Evolutionary conservation across 2,113 vertebrate species (phyloP).

Genomic region (Motacilla tschutschensis): DNA sequence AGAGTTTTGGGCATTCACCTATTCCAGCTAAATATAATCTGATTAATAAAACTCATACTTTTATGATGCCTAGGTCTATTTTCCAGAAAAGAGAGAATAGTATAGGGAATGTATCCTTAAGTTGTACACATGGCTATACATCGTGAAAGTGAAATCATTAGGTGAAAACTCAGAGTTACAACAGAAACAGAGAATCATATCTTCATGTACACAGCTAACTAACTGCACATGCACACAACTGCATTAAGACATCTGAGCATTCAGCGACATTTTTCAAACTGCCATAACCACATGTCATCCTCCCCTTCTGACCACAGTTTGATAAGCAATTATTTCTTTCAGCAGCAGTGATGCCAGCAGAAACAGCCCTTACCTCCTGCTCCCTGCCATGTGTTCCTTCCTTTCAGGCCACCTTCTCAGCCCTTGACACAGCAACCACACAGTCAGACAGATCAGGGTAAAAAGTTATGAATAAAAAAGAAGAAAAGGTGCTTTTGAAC

Average conservation of each 20-base stretch:
- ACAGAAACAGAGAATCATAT: neutral
- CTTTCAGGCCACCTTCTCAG: neutral
- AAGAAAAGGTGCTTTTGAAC: neutral
- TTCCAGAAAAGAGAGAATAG: neutral
- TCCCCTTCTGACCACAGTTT: neutral
- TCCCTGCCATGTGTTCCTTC: neutral
- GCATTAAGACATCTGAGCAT: neutral
- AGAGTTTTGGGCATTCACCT: neutral
- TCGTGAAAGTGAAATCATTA: neutral
- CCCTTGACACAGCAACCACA: neutral
- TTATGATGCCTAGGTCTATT: neutral
- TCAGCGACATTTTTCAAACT: neutral
- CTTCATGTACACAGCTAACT: rapidly evolving
- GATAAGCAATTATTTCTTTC: neutral
- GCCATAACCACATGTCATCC: neutral
- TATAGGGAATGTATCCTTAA: neutral
- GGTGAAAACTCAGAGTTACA: neutral
- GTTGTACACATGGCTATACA: neutral
- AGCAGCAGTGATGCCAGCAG: neutral
- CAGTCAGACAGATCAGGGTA: neutral
- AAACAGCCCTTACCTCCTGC: conserved; percentile 25
- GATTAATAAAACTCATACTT: neutral
- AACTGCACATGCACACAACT: neutral
- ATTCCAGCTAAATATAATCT: neutral
- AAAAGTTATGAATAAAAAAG: neutral